Conservation (phyloP, 1,140 invertebrate genomes). For the Platorchestia sp. region DNA sequence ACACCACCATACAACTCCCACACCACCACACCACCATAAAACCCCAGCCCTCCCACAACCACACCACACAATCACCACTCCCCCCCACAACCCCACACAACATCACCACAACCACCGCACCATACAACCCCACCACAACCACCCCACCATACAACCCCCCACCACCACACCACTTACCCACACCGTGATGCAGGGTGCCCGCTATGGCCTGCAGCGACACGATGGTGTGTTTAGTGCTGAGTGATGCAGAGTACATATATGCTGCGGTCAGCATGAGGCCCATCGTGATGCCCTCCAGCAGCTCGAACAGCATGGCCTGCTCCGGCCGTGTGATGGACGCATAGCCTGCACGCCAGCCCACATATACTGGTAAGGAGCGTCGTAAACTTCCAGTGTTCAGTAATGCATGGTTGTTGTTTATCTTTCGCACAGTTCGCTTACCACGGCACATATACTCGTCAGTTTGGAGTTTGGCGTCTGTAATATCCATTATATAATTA, state of each 20-base stretch:
- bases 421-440: neutral
- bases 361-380: neutral
- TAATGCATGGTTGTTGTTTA: neutral
- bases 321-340: neutral
- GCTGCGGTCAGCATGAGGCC: constrained; percentile 10
- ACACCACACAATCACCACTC: no score
- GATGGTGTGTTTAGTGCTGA: neutral
- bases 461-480: no score
- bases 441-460: neutral
- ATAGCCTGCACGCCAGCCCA: neutral
- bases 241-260: neutral
- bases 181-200: no score
- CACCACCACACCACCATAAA: no score
- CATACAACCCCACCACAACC: no score
- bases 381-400: neutral
- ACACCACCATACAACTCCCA: no score
- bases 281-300: neutral
- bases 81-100: no score
- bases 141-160: no score
- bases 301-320: constrained; percentile 52
- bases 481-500: no score
- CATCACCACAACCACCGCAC: no score
- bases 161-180: no score
- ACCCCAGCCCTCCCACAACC: no score
- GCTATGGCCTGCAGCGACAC: constrained; percentile 45